Evolutionary conservation across 2,113 vertebrate species (phyloP).

Genomic region (Pelobates fuscus): DNA sequence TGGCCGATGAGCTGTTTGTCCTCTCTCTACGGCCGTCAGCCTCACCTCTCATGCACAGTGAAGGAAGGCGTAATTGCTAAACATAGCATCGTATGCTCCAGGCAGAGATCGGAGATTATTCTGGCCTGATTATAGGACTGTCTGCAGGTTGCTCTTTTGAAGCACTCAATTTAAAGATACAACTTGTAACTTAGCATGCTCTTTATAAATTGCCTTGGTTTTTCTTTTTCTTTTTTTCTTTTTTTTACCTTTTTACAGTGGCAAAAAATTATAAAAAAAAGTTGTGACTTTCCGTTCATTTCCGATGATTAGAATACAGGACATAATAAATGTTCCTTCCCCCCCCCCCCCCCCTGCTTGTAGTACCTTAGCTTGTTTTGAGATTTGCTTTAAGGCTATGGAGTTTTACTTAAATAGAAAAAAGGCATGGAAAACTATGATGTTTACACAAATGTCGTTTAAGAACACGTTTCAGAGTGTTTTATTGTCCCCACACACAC

Average conservation of each 20-base stretch:
- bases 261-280: constrained; percentile 15
- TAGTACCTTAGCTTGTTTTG: constrained; percentile 2
- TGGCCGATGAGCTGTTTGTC: constrained; percentile 24
- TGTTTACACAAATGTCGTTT: no score
- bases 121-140: constrained; percentile 41
- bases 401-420: neutral
- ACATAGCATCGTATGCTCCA: constrained; percentile 43
- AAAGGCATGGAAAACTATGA: no score
- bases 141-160: constrained; percentile 33
- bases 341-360: neutral
- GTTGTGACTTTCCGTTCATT: constrained; percentile 25
- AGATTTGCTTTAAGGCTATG: no score
- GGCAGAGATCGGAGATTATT: constrained; percentile 38
- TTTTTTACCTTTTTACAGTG: constrained; percentile 11
- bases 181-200: constrained; percentile 25
- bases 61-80: constrained; percentile 42
- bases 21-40: constrained; percentile 30
- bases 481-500: no score
- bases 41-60: constrained; percentile 12
- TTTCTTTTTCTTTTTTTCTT: neutral
- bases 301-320: neutral
- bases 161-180: constrained; percentile 29
- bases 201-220: constrained; percentile 7
- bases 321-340: constrained; percentile 19
- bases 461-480: no score